phyloP scores from a whole-genome alignment of 2,888 invertebrate genomes.

The Mechanitis messenoides region DNA sequence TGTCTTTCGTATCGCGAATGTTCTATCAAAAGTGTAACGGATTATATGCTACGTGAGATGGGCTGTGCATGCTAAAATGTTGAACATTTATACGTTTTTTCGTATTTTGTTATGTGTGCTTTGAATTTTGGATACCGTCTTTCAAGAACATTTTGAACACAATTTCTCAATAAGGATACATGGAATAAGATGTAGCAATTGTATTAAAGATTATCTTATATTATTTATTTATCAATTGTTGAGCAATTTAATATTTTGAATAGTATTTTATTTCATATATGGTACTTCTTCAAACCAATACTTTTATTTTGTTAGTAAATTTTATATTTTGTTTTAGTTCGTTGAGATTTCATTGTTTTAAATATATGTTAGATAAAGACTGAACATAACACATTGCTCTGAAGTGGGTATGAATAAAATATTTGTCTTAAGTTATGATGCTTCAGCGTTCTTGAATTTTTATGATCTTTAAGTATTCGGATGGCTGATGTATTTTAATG shows the following conservation, averaged over 20 bases:
- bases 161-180: too few species aligned
- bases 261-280: too few species aligned
- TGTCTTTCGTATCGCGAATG: slow-evolving; percentile 22
- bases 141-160: too few species aligned
- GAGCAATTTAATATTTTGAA: too few species aligned
- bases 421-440: slow-evolving; percentile 14
- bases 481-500: slow-evolving; percentile 4
- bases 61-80: slow-evolving; percentile 12
- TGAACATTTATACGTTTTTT: slow-evolving; percentile 4
- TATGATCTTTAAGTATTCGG: slow-evolving; percentile 14
- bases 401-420: slow-evolving; percentile 19
- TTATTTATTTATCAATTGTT: too few species aligned
- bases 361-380: slow-evolving; percentile 1
- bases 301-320: too few species aligned
- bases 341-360: background rate
- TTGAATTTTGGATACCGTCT: background rate
- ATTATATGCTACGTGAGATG: slow-evolving; percentile 19
- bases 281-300: too few species aligned
- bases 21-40: slow-evolving; percentile 24
- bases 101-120: background rate
- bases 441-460: slow-evolving; percentile 18
- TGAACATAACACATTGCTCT: background rate
- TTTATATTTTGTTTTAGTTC: background rate
- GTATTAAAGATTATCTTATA: too few species aligned
- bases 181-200: too few species aligned